Base-by-base conservation (phyloP, 1,140 invertebrate genomes). In the Bradysia coprophila region DNA sequence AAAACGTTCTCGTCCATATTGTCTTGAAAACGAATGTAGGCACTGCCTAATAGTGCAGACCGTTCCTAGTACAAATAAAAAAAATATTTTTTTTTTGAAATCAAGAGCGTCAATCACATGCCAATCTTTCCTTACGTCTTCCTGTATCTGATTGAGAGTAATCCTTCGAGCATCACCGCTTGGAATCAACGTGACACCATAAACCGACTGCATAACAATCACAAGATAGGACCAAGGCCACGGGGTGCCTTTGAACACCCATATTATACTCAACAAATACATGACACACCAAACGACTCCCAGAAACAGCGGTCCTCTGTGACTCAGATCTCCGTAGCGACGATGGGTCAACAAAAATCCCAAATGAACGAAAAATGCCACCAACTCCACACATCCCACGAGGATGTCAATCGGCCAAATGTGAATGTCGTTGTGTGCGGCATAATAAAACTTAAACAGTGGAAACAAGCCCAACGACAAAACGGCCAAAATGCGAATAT, bases 301-400 rank as follows among this genome's bases (percentile, higher is more conserved):
- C 40, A 83, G 64, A 6, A 69, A 46, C 20, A 75, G 56, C 2
- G 82, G 78, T 2, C 88, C 87, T 42, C 84, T 64, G 42, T 76
- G 70, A 63, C 72, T 84, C 34, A 63, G 63, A 38, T 66, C 69
- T 40, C 71, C 64, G 57, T 65, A 70, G 50, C 62, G 73, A 2
- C 13, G 24, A 9, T n/a, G 21, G 3, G 11, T 9, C 38, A 11
- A 11, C 22, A 11, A 47, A 58, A 49, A 47, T 59, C 58, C 67
- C 48, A 80, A 71, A 63, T 92, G 86, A 13, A 84, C 64, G 21
- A 81, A 57, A 86, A 85, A 90, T 45, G 79, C 66, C 45, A 86
- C 56, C 49, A 71, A 72, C 55, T 81, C 68, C 21, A 79, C 65
- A 36, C 71, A 71, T 37, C 72, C 66, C 19, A 75, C 61, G 33